Conservation (phyloP, 2,797 vertebrate genomes). For the Denticeps clupeoides region DNA sequence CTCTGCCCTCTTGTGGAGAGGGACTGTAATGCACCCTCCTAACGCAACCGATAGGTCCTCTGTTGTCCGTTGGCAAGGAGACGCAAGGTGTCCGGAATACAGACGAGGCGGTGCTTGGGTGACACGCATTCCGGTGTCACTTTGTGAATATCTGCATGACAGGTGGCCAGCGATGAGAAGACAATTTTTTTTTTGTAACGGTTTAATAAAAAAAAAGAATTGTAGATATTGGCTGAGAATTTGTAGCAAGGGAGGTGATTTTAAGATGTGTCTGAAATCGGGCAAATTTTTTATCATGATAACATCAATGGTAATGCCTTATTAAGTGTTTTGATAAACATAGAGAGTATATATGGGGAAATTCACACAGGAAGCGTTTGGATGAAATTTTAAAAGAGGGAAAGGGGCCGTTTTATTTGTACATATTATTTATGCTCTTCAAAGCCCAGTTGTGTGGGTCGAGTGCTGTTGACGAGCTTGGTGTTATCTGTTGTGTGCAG, state of each 20-base stretch:
- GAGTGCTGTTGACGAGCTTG: conserved; percentile 28
- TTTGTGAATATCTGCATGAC: conserved; percentile 15
- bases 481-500: conserved; percentile 31
- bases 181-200: conserved; percentile 12
- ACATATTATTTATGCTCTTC: conserved; percentile 66
- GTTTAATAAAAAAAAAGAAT: conserved; percentile 22
- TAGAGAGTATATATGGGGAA: conserved; percentile 30
- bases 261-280: conserved; percentile 15
- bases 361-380: conserved; percentile 25
- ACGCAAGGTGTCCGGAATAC: too few species aligned
- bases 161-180: conserved; percentile 12
- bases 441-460: conserved; percentile 47
- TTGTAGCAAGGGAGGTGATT: conserved; percentile 15
- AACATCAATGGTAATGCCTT: conserved; percentile 34
- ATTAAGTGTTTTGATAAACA: conserved; percentile 49
- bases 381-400: conserved; percentile 37
- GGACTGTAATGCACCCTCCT: conserved; percentile 13
- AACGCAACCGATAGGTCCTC: background rate
- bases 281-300: conserved; percentile 25
- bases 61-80: too few species aligned
- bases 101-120: too few species aligned
- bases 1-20: conserved; percentile 28
- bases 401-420: conserved; percentile 40
- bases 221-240: conserved; percentile 24
- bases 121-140: too few species aligned